Evolutionary conservation across 2,113 vertebrate species (phyloP).

Genomic region (Psammodynastes pulverulentus): DNA sequence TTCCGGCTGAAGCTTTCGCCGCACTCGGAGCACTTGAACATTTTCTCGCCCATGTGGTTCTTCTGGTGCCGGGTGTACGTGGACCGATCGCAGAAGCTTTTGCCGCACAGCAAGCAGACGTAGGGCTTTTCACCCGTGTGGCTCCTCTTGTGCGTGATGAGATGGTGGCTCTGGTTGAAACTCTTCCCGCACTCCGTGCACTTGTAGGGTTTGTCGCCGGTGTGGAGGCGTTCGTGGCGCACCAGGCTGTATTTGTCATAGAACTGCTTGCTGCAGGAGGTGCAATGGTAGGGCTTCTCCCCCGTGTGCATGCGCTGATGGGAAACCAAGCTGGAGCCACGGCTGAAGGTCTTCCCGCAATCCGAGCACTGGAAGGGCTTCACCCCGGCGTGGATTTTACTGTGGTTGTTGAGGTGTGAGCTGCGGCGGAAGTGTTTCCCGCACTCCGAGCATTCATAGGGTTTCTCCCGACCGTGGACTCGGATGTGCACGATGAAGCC

Average conservation of each 20-base stretch:
- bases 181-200: slow-evolving; percentile 10
- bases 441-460: slow-evolving; percentile 36
- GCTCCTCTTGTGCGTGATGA: slow-evolving; percentile 15
- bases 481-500: slow-evolving; percentile 53
- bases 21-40: neutral
- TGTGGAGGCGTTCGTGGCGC: slow-evolving; percentile 15
- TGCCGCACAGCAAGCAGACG: slow-evolving; percentile 1
- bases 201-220: neutral
- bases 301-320: slow-evolving; percentile 47
- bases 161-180: slow-evolving; percentile 25
- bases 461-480: slow-evolving; percentile 56
- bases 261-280: slow-evolving; percentile 20
- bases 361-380: slow-evolving; percentile 60
- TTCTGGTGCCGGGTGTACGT: slow-evolving; percentile 23
- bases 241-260: slow-evolving; percentile 16
- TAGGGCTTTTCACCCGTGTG: slow-evolving; percentile 23
- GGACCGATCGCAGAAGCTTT: slow-evolving; percentile 18
- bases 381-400: slow-evolving; percentile 59
- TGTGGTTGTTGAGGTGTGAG: slow-evolving; percentile 11
- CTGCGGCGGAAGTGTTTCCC: slow-evolving; percentile 15
- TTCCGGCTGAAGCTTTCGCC: slow-evolving; percentile 16
- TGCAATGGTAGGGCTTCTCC: slow-evolving; percentile 3
- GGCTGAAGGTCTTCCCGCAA: slow-evolving; percentile 62
- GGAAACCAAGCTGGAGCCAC: slow-evolving; percentile 57
- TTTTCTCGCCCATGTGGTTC: slow-evolving; percentile 15